phyloP scores from a whole-genome alignment of 2,888 invertebrate species.

The Acrocera orbiculus region DNA sequence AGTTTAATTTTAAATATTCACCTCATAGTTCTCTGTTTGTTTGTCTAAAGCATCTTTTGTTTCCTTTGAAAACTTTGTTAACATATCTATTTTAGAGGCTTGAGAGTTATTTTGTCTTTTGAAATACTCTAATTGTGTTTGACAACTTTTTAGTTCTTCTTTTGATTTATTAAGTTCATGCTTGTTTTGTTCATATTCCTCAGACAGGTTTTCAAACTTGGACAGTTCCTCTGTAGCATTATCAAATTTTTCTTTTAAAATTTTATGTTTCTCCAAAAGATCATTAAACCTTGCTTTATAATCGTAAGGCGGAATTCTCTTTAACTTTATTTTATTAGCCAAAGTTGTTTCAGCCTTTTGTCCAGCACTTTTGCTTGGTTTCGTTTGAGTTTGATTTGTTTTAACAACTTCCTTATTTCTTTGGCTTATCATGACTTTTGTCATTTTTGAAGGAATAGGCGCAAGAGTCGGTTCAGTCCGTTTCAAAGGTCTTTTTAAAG shows the following conservation, averaged over 20 bases:
- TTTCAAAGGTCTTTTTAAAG: conserved; percentile 16
- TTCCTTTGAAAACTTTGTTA: conserved; percentile 19
- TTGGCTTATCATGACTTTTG: conserved; percentile 14
- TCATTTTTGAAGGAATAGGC: conserved; percentile 20
- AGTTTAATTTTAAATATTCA: conserved; percentile 6
- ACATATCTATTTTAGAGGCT: conserved; percentile 19
- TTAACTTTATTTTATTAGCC: conserved; percentile 14
- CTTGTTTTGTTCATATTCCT: conserved; percentile 35
- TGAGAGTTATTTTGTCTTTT: conserved; percentile 20
- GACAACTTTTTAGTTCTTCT: conserved; percentile 18
- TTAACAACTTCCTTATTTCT: no score
- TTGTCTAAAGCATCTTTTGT: conserved; percentile 21
- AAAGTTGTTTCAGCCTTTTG: not conserved
- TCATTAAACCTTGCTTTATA: conserved; percentile 46
- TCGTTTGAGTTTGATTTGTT: not conserved
- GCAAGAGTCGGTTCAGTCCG: conserved; percentile 21
- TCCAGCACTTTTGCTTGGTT: conserved; percentile 3
- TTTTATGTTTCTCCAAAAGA: conserved; percentile 40
- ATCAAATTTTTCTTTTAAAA: conserved; percentile 35
- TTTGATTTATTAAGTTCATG: conserved; percentile 20
- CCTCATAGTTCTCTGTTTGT: conserved; percentile 18
- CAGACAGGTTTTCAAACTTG: conserved; percentile 35
- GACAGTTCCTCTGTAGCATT: conserved; percentile 33
- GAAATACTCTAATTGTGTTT: conserved; percentile 17
- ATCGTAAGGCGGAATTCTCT: conserved; percentile 44